Evolutionary conservation across 2,797 vertebrate species (phyloP).

Genomic region (Peromyscus nudipes): DNA sequence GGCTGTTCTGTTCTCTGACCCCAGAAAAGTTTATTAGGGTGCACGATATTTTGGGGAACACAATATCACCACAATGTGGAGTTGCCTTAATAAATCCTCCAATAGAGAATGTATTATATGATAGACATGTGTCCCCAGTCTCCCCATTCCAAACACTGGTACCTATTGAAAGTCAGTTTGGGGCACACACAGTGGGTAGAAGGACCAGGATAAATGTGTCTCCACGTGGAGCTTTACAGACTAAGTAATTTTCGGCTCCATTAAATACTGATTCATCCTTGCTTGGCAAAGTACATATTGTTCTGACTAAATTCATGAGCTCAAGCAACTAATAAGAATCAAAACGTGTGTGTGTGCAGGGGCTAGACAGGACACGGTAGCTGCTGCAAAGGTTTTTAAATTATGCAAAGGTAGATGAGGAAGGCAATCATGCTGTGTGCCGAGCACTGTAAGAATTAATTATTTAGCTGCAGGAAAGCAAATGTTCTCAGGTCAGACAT

Average conservation of each 20-base stretch:
- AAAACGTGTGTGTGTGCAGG: too few relatives aligned
- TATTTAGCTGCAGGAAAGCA: neutral
- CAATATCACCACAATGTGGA: too few relatives aligned
- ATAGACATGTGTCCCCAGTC: neutral
- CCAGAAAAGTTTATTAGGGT: too few relatives aligned
- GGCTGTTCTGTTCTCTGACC: too few relatives aligned
- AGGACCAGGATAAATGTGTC: neutral
- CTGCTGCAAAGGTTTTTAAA: neutral
- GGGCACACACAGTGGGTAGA: neutral
- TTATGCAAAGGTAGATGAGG: neutral
- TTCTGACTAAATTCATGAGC: slow-evolving; percentile 31
- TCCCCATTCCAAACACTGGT: accelerated
- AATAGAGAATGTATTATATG: accelerated
- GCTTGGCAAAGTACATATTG: neutral
- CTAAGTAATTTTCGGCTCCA: slow-evolving; percentile 61
- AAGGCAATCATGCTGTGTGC: neutral
- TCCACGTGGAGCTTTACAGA: slow-evolving; percentile 11
- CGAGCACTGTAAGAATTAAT: neutral
- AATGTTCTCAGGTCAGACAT: neutral
- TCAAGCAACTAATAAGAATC: neutral
- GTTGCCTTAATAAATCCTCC: too few relatives aligned
- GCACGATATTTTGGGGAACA: too few relatives aligned
- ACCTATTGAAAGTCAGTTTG: neutral
- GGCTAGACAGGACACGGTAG: neutral
- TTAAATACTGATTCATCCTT: slow-evolving; percentile 27